phyloP scores from a whole-genome alignment of 2,797 vertebrate genomes.

The Glyptemys insculpta region DNA sequence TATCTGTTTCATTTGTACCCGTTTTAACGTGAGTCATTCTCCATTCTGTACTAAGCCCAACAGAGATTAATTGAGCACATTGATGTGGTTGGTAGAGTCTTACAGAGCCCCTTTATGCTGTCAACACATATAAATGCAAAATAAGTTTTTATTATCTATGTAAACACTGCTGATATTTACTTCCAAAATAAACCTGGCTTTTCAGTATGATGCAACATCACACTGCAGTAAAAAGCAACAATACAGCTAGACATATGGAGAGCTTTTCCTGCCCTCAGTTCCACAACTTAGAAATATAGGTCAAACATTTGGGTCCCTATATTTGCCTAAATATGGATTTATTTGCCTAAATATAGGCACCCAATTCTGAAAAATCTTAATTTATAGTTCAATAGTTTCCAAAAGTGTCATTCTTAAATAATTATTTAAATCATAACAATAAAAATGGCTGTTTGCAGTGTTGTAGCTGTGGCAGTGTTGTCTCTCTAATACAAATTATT shows the following conservation, averaged over 20 bases:
- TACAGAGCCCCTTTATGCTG: accelerated
- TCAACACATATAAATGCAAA: not conserved
- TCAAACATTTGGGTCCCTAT: not conserved
- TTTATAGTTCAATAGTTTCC: not conserved
- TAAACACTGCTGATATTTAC: not conserved
- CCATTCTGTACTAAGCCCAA: not conserved
- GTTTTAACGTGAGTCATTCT: not conserved
- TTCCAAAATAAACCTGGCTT: not conserved
- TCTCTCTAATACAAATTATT: not conserved
- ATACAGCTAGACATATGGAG: not conserved
- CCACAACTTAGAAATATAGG: not conserved
- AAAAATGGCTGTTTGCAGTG: not conserved
- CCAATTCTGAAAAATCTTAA: not conserved
- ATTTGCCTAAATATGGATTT: not conserved
- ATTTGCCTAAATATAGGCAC: not conserved
- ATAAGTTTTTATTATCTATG: not conserved
- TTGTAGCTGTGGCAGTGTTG: not conserved
- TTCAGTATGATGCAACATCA: accelerated
- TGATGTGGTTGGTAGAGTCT: not conserved
- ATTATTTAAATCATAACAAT: not conserved
- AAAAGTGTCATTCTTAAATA: not conserved
- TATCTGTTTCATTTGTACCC: not conserved
- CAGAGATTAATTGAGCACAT: not conserved
- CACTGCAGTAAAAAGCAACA: not conserved
- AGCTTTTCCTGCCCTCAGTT: not conserved